Base-by-base conservation (phyloP, 2,888 invertebrate genomes). In the Heterodera filipjevi region DNA sequence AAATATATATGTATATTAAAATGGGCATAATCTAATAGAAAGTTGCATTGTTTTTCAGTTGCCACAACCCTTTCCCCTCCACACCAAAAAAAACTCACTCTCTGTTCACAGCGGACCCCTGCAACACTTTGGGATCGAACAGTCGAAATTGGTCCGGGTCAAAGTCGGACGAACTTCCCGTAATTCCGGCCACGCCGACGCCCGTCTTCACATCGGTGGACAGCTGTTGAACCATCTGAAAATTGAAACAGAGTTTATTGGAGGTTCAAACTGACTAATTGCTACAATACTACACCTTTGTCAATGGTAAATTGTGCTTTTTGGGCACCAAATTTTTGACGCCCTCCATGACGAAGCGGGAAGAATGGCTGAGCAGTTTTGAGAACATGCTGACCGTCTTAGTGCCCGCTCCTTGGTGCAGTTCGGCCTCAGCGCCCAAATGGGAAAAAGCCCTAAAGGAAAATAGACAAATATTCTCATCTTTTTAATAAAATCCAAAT, bases 291-390 rank as follows among this genome's bases (percentile, higher is more conserved):
- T 16, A 14, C 53, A 91, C 84, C 81, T 86, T 88, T 6, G 89
- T 89, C 14, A 89, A 77, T 0, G 88, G 88, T 44, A 89, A 79
- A 79, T 88, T 89, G 77, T 99, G 97, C 91, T 95, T 93, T 91
- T 99, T 99, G 14, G 99, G 95, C 30, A 98, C 98, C 87, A 99
- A 92, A 92, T 99, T 99, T 91, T 89, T 89, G 39, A 89, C 89
- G 66, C 89, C 99, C 90, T 99, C 99, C 97, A 99, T 99, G 0
- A 99, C 96, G 90, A 99, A 97, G 53, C 95, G 95, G 0, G 97
- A 98, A 33, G 97, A 96, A 89, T 97, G 96, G 14, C 94, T 94
- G 87, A 99, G 94, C 77, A 99, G 92, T 90, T 98, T 99, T 14
- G 96, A 95, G 91, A 99, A 97, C 98, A 99, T 98, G 81, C 94